Evolutionary conservation across 2,113 vertebrate genomes (phyloP).

Genomic region (Mirounga angustirostris): DNA sequence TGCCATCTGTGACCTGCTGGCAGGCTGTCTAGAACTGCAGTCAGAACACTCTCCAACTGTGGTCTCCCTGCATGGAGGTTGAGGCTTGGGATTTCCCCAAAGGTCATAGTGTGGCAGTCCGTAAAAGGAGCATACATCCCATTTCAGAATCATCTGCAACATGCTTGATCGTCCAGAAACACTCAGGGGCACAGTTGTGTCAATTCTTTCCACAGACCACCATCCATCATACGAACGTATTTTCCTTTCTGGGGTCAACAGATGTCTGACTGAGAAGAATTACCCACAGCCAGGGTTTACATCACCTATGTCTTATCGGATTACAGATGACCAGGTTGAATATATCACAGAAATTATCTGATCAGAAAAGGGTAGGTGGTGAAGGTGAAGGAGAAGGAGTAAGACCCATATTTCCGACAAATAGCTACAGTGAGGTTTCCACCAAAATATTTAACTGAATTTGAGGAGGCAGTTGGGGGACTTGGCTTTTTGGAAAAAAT

Average conservation of each 20-base stretch:
- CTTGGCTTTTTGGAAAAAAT: not conserved
- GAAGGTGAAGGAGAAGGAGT: not conserved
- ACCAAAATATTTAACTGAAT: conserved; percentile 43
- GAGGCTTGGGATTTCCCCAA: not conserved
- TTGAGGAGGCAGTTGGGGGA: not conserved
- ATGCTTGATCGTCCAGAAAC: not conserved
- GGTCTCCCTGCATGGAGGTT: not conserved
- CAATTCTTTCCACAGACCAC: not conserved
- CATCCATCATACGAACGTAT: not conserved
- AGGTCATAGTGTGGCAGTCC: too few relatives aligned
- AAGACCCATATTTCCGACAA: not conserved
- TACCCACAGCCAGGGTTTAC: not conserved
- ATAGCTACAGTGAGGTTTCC: not conserved
- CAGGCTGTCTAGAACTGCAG: not conserved
- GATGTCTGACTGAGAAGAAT: not conserved
- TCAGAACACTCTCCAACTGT: not conserved
- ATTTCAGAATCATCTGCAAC: not conserved
- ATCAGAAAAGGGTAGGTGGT: not conserved
- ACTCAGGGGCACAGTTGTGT: not conserved
- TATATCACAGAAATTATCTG: not conserved
- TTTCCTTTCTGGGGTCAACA: not conserved
- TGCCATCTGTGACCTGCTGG: not conserved
- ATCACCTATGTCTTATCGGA: not conserved
- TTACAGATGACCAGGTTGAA: not conserved
- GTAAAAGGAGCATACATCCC: not conserved